phyloP scores from a whole-genome alignment of 2,888 invertebrate species.

The Chalcosyrphus nemorum region DNA sequence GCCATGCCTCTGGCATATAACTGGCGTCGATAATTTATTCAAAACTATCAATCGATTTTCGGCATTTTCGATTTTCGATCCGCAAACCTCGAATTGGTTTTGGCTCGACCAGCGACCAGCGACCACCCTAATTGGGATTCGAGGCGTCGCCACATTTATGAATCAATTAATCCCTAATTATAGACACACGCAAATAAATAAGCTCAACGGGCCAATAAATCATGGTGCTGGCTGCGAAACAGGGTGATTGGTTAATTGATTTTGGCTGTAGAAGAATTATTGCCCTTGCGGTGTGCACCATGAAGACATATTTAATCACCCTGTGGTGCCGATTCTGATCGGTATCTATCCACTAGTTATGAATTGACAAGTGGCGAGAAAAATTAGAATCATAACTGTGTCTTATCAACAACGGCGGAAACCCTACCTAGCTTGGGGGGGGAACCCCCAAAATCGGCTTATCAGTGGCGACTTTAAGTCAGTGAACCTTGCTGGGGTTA shows the following conservation, averaged over 20 bases:
- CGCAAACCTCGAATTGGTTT: slow-evolving; percentile 33
- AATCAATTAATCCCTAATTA: slow-evolving; percentile 72
- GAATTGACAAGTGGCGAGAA: slow-evolving; percentile 51
- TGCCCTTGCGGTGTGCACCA: neutral
- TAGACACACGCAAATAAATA: slow-evolving; percentile 72
- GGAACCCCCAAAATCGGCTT: slow-evolving; percentile 32
- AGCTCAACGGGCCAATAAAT: slow-evolving; percentile 61
- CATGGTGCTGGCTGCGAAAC: slow-evolving; percentile 40
- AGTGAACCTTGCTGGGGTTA: slow-evolving; percentile 20
- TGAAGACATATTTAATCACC: slow-evolving; percentile 19
- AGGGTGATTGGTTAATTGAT: slow-evolving; percentile 66
- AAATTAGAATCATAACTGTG: slow-evolving; percentile 50
- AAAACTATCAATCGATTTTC: slow-evolving; percentile 54
- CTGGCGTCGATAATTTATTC: slow-evolving; percentile 61
- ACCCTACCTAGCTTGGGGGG: slow-evolving; percentile 45
- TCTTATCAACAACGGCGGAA: slow-evolving; percentile 43
- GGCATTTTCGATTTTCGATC: slow-evolving; percentile 43
- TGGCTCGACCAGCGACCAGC: slow-evolving; percentile 25
- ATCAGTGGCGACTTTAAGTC: slow-evolving; percentile 46
- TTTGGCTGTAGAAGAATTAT: slow-evolving; percentile 57
- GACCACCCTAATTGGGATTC: slow-evolving; percentile 59
- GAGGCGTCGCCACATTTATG: slow-evolving; percentile 62
- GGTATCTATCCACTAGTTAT: slow-evolving; percentile 16
- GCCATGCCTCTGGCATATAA: slow-evolving; percentile 13
- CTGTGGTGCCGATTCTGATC: slow-evolving; percentile 37